Base-by-base conservation (phyloP, 2,888 invertebrate genomes). In the Machimus atricapillus region DNA sequence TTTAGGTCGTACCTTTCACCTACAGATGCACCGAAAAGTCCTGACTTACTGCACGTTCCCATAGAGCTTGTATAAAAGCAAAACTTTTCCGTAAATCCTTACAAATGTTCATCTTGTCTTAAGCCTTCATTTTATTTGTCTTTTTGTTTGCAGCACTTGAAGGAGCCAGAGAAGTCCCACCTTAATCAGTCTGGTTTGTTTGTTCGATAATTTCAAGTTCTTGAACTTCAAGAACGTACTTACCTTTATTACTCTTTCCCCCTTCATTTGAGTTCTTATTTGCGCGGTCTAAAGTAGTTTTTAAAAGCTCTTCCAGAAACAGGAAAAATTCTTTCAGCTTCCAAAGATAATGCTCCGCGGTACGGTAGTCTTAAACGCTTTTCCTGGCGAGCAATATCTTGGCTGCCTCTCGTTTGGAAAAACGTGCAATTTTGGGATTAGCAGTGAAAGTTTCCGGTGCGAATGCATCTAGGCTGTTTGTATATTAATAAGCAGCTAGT, bases 141-240 rank as follows among this genome's bases (percentile, higher is more conserved):
- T 78, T 86, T 86, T 79, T 79, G 73, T 73, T 86, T 16, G 79
- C 27, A 27, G 58, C 40, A 46, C 74, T 74, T 43, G 37, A 58
- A 83, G 23, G 66, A 23, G 56, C 86, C 52, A 77, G 73, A 77
- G 34, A 52, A 86, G 66, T 73, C 37, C 78, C 81, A 79, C 81
- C 87, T 87, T 83, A 76, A 82, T 76, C 82, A 87, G 87, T 82
- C 82, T 87, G 46, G 86, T 66, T 66, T 87, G 87, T 83, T 87
- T 87, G 87, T 83, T 87, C 82, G 82, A 87, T 87, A 83, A 87
- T 87, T 87, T 83, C 76, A 87, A 87, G 76, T 87, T 81, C 56
- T 87, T 82, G 87, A 87, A 87, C 82, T 87, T 74, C 76, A 83
- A 74, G 82, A 74, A 46, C 81, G 82, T 76, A 82, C 56, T 83